Evolutionary conservation across 2,888 invertebrate species (phyloP), one percentile per base, ranked within the genome.

Genomic region (Gandaritis pyraliata): DNA sequence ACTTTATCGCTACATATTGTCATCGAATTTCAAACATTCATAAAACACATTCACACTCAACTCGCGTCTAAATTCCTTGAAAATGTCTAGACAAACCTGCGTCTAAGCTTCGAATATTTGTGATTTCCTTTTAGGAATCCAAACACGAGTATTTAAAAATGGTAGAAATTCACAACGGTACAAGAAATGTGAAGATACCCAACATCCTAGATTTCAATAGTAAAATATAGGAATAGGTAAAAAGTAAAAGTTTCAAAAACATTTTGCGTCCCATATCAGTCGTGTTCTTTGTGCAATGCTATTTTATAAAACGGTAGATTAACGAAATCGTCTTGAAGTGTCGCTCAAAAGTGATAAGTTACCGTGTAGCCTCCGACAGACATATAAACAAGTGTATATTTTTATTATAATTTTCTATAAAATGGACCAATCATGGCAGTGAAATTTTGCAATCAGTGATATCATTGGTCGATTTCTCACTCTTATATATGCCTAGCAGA

Each of bases 381-480:
- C 90, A 90, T 90, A 90, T 90, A 87, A 90, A 88, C 87, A 86
- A 86, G 90, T 89, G 89, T 89, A 86, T 83, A 86, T 77, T 74
- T 78, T 83, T 77, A 79, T 84, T 79, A 82, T 57, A 66, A 56
- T 69, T 81, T 82, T 84, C 86, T 90, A 88, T 83, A 90, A 90
- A 91, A 91, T 86, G 90, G 91, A 91, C 91, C 91, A 91, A 91
- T 89, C 88, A 91, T 87, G 91, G 90, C 91, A 91, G 90, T 90
- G 90, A 90, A 80, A 74, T 74, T 23, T 81, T 74, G 69, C 71
- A 81, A 87, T 70, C 90, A 90, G 83, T 90, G 90, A 87, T 85
- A 88, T 90, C 89, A 91, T 90, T 91, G 91, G 91, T 91, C 91
- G 76, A 90, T 90, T 91, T 88, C 81, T 73, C 81, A 65, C 67